Percentiles rank a stretch among this genome's conserved stretches.
These are phyloP conservation scores for Sporophila hypoxantha DNA, from an alignment of 2,113 vertebrate species.

Conservation along the genomic window DNA sequence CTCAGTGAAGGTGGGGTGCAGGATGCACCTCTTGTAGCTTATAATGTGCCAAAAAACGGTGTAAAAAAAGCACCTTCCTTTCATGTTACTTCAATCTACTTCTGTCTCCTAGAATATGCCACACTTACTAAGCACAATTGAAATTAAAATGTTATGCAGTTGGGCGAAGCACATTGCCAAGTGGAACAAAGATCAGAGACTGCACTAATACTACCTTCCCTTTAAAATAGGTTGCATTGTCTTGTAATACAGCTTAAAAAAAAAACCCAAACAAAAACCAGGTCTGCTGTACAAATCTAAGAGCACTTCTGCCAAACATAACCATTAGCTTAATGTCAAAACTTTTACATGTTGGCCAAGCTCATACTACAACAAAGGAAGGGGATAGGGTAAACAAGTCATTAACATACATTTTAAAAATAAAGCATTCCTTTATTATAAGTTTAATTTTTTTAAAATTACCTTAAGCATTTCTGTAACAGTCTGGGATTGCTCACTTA, in stretches of 20 bases:
- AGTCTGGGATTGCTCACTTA: not conserved
- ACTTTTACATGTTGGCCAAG: not conserved
- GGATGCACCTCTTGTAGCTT: not conserved
- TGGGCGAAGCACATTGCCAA: not conserved
- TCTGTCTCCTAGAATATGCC: not conserved
- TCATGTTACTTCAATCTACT: not conserved
- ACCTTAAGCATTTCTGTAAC: not conserved
- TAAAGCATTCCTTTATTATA: not conserved
- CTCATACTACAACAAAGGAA: not conserved
- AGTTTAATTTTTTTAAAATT: not conserved
- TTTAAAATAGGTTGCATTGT: not conserved
- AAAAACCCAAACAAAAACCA: not conserved
- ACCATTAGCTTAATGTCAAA: not conserved
- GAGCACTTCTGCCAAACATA: not conserved
- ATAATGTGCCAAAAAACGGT: fast-evolving
- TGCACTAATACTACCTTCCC: not conserved
- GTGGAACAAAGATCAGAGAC: not conserved
- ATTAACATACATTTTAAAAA: not conserved
- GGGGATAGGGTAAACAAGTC: not conserved
- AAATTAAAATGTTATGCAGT: not conserved
- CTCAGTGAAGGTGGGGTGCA: not conserved
- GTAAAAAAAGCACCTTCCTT: not conserved
- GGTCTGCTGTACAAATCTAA: not conserved
- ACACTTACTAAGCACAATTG: not conserved
- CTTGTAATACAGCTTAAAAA: not conserved